Evolutionary conservation across 2,113 vertebrate species (phyloP), one percentile per base, ranked within the genome.

Genomic region (Sinosuthora webbiana): DNA sequence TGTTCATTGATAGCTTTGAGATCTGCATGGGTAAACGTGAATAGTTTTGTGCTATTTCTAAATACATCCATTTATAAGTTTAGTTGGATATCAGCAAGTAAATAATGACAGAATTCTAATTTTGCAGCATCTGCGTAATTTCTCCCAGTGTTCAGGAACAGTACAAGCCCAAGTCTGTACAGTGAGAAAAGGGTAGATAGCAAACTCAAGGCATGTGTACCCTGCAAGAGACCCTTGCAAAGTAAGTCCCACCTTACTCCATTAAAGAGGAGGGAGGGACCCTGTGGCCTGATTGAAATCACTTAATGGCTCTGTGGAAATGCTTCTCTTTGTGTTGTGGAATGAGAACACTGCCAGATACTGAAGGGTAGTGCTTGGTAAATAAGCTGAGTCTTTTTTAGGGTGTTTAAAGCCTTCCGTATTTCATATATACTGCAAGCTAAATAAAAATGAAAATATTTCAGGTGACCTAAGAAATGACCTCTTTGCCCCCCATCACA

Each of bases 261-360:
- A 23, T 50, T 75, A 35, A 80, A 92, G 76, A 87, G 69, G 75
- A 95, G 55, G 67, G 47, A 92, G 68, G 41, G 59, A 83, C 45
- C 37, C n/a, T 57, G 41, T 49, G n/a, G 10, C 56, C 53, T 83
- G 23, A 79, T 87, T 84, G 47, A 56, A 86, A 69, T 83, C 42
- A 62, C 45, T 73, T 88, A 37, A 49, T 47, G 59, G 53, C 23
- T 90, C 56, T 85, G 71, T 92, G 53, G 31, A 82, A 90, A 39
- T 0, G 0, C 6, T 81, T 0, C 6, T 82, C 59, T 80, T 47
- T 85, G 59, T 89, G 87, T 77, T 42, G 8, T 53, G 39, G 52
- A 67, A 35, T 68, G 62, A 45, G 57, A 62, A 76, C 67, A 39
- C 35, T 64, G 27, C 22, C 49, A 31, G 30, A 55, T 87, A 28